These are phyloP conservation scores for Bellardia pandia DNA, from an alignment of 2,888 invertebrate species.

Conservation along the genomic window DNA sequence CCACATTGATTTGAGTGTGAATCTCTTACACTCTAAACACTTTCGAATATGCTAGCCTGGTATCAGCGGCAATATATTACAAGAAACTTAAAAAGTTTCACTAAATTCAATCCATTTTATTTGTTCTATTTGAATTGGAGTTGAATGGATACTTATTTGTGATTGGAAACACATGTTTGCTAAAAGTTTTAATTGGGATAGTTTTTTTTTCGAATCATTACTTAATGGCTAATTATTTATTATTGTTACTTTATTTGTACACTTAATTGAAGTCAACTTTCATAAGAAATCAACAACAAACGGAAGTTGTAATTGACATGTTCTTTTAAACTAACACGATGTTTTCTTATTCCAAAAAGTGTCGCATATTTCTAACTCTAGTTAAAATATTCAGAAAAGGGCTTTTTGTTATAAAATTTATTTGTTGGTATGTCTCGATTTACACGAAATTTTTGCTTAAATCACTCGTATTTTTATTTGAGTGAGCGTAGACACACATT, in stretches of 20 bases:
- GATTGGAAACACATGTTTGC: not conserved
- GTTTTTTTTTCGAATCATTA: not conserved
- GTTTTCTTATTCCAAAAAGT: too few relatives aligned
- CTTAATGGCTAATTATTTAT: not conserved
- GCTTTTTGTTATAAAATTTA: too few relatives aligned
- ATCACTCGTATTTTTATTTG: too few relatives aligned
- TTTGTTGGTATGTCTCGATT: too few relatives aligned
- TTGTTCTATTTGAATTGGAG: not conserved
- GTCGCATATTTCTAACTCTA: too few relatives aligned
- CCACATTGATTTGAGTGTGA: not conserved
- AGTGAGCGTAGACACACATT: too few relatives aligned
- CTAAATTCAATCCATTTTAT: slow-evolving; percentile 11
- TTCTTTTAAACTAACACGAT: too few relatives aligned
- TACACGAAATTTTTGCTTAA: too few relatives aligned
- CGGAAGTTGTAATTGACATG: too few relatives aligned
- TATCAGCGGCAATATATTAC: not conserved
- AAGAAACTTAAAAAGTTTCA: not conserved
- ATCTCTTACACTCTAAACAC: not conserved
- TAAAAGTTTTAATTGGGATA: slow-evolving; percentile 5
- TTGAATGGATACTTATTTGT: not conserved
- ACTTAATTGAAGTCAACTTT: not conserved
- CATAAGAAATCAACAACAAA: not conserved
- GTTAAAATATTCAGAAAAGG: too few relatives aligned
- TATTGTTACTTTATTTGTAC: not conserved
- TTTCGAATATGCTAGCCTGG: not conserved